These are phyloP conservation scores for Drosophila pachea DNA, from an alignment of 1,140 invertebrate species.

Conservation along the genomic window DNA sequence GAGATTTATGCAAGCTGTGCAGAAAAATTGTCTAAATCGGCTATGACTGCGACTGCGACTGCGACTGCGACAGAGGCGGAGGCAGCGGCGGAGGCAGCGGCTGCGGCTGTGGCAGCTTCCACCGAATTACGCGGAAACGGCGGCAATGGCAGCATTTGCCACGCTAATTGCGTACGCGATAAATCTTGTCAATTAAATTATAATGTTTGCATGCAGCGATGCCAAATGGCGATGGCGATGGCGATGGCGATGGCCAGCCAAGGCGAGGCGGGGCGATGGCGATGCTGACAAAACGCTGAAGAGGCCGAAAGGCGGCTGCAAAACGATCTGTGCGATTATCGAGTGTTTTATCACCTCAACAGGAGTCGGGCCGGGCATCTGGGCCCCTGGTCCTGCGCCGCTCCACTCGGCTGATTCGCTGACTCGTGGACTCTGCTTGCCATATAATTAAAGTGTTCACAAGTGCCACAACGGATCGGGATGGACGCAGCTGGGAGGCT, in stretches of 20 bases:
- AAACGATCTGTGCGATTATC: conserved; percentile 77
- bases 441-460: conserved; percentile 77
- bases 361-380: conserved; percentile 4
- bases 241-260: conserved; percentile 11
- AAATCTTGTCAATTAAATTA: conserved; percentile 79
- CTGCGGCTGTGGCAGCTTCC: conserved; percentile 42
- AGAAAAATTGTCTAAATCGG: conserved; percentile 75
- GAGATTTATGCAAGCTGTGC: conserved; percentile 67
- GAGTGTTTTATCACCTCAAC: conserved; percentile 76
- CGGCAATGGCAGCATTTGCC: conserved; percentile 61
- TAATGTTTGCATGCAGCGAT: conserved; percentile 75
- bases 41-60: conserved; percentile 8
- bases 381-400: not conserved
- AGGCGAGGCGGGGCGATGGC: not conserved
- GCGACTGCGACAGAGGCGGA: conserved; percentile 3
- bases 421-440: conserved; percentile 1
- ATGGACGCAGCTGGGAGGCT: conserved; percentile 17
- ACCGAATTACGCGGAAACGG: conserved; percentile 53
- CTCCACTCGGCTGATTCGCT: conserved; percentile 3
- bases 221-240: conserved; percentile 35
- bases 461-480: conserved; percentile 71
- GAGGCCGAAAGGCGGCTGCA: conserved; percentile 61
- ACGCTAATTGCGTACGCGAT: conserved; percentile 78
- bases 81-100: conserved; percentile 23
- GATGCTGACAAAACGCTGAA: conserved; percentile 58